Conservation (phyloP, 2,888 invertebrate species). For the Bimastos eiseni region DNA sequence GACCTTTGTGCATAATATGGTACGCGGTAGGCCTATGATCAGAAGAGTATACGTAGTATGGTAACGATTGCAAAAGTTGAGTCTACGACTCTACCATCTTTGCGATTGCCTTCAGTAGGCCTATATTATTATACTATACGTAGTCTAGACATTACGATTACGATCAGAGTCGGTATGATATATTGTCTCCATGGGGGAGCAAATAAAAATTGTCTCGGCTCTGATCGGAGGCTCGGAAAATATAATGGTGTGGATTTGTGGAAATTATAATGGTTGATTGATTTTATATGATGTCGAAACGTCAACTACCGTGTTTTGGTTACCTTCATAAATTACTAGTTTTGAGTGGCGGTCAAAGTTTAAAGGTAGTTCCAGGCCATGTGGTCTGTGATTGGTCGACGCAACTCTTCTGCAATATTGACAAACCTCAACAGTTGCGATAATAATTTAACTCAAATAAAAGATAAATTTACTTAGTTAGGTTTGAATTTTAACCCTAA, state of each 20-base stretch:
- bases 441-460: not conserved
- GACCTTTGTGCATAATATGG: too few relatives aligned
- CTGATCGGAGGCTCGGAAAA: not conserved
- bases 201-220: too few relatives aligned
- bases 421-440: not conserved
- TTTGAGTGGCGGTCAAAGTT: constrained; percentile 8
- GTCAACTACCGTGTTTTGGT: not conserved
- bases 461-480: not conserved
- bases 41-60: too few relatives aligned
- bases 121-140: too few relatives aligned
- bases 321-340: not conserved
- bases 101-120: too few relatives aligned
- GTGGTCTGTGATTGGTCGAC: not conserved
- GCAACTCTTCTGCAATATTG: not conserved
- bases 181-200: too few relatives aligned
- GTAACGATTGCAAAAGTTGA: too few relatives aligned
- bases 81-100: too few relatives aligned
- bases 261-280: too few relatives aligned
- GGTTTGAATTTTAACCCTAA: not conserved
- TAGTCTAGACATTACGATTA: too few relatives aligned
- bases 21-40: too few relatives aligned
- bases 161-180: too few relatives aligned
- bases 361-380: constrained; percentile 18
- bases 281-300: not conserved
- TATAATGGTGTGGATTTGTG: not conserved